Conservation (phyloP, 2,113 vertebrate genomes). For the Syrrhaptes paradoxus region DNA sequence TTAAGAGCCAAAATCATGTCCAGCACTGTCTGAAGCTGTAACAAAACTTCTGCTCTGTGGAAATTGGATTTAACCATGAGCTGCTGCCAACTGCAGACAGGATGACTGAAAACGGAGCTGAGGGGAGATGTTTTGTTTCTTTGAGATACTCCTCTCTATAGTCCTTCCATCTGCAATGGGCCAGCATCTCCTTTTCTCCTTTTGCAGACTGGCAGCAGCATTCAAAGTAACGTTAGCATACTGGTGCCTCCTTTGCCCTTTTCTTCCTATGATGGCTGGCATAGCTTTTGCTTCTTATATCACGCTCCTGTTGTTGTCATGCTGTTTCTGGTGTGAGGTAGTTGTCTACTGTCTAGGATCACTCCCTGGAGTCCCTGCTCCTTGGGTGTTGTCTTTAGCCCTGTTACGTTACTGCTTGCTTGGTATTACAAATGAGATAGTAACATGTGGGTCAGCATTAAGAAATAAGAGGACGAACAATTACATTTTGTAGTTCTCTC, state of each 20-base stretch:
- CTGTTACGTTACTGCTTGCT: background rate
- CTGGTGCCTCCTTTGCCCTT: background rate
- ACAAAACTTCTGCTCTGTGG: background rate
- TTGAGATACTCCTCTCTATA: background rate
- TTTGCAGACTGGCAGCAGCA: background rate
- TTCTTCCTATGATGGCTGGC: background rate
- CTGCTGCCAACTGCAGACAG: background rate
- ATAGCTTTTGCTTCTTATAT: background rate
- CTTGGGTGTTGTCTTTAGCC: background rate
- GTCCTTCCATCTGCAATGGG: background rate
- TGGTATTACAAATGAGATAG: background rate
- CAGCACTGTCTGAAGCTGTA: background rate
- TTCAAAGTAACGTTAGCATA: background rate
- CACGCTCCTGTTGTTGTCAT: rapidly evolving
- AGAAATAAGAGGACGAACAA: constrained; percentile 2
- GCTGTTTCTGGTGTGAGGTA: background rate
- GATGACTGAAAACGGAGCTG: background rate
- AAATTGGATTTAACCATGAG: background rate
- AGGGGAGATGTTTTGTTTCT: background rate
- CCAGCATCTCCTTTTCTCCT: background rate
- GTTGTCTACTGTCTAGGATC: background rate
- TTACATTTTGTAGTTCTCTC: background rate
- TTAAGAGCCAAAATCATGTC: background rate
- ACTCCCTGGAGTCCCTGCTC: background rate
- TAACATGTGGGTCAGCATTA: background rate